phyloP scores from a whole-genome alignment of 2,888 invertebrate species.

The Orchesella flavescens region DNA sequence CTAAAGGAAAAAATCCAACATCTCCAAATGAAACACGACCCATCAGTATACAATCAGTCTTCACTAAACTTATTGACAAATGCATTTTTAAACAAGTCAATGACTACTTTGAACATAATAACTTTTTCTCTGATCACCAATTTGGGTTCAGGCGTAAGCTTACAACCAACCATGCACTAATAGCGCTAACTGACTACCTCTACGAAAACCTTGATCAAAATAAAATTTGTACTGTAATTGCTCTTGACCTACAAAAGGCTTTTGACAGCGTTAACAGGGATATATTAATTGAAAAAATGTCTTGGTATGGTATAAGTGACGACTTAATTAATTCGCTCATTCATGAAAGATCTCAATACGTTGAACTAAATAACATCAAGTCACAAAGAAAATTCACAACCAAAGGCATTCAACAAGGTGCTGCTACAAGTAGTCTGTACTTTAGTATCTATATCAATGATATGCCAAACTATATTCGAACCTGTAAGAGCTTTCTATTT shows the following conservation, averaged over 20 bases:
- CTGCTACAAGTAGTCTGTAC: no score
- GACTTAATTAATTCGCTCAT: no score
- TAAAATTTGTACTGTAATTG: conserved; percentile 43
- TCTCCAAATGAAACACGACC: conserved; percentile 43
- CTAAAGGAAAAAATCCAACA: conserved; percentile 15
- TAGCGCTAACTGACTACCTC: conserved; percentile 31
- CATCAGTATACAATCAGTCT: conserved; percentile 40
- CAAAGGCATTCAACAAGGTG: no score
- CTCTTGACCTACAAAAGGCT: conserved; percentile 50
- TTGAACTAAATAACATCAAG: no score
- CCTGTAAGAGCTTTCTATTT: no score
- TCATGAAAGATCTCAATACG: no score
- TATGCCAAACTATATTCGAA: no score
- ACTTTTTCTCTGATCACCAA: conserved; percentile 23
- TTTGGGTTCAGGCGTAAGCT: conserved; percentile 46
- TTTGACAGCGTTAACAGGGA: conserved; percentile 39
- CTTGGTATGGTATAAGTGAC: no score
- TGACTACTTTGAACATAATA: conserved; percentile 36
- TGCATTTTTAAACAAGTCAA: conserved; percentile 21
- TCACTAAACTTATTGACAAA: conserved; percentile 52
- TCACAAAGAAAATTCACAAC: no score
- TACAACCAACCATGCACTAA: conserved; percentile 28
- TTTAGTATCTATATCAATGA: no score
- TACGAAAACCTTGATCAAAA: conserved; percentile 45
- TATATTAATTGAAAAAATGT: no score